Percentiles rank a stretch among this genome's conserved stretches.
These are phyloP conservation scores for Sebastes cheni DNA, from an alignment of 2,797 vertebrate genomes.

Conservation along the genomic window DNA sequence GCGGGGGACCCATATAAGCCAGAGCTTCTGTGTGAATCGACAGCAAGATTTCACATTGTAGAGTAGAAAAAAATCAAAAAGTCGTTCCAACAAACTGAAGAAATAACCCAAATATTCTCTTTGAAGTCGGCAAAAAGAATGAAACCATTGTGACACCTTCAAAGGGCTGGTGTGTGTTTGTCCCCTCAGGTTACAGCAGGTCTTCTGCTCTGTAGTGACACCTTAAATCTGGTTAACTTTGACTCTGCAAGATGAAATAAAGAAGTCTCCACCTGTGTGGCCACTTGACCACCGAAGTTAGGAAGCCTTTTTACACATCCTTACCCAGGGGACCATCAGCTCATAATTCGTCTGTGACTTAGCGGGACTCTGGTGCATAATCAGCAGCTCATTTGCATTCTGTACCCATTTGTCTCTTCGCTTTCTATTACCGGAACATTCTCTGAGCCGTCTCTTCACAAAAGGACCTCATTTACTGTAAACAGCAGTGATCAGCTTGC, in stretches of 20 bases:
- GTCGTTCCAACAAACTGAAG: slow-evolving; percentile 37
- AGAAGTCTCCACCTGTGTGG: slow-evolving; percentile 18
- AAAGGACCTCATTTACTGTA: slow-evolving; percentile 40
- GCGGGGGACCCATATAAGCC: background rate
- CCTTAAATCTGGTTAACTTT: background rate
- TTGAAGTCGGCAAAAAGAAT: slow-evolving; percentile 56
- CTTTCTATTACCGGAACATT: slow-evolving; percentile 42
- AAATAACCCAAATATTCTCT: slow-evolving; percentile 46
- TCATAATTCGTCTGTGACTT: slow-evolving; percentile 41
- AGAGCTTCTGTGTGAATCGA: slow-evolving; percentile 24
- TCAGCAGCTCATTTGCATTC: slow-evolving; percentile 58
- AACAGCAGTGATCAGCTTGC: slow-evolving; percentile 37
- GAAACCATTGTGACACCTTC: slow-evolving; percentile 46
- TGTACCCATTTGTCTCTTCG: slow-evolving; percentile 37
- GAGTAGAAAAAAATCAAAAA: slow-evolving; percentile 34
- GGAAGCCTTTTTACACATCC: background rate
- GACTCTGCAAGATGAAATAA: background rate
- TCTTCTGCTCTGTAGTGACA: slow-evolving; percentile 15
- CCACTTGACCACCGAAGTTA: slow-evolving; percentile 24
- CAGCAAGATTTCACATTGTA: slow-evolving; percentile 39
- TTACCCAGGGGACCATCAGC: slow-evolving; percentile 16
- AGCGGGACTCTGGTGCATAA: slow-evolving; percentile 40
- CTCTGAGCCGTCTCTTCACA: slow-evolving; percentile 27
- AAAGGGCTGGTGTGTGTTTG: slow-evolving; percentile 34
- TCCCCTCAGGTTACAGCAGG: slow-evolving; percentile 17